phyloP scores from a whole-genome alignment of 2,113 vertebrate species.

The Oplegnathus fasciatus region DNA sequence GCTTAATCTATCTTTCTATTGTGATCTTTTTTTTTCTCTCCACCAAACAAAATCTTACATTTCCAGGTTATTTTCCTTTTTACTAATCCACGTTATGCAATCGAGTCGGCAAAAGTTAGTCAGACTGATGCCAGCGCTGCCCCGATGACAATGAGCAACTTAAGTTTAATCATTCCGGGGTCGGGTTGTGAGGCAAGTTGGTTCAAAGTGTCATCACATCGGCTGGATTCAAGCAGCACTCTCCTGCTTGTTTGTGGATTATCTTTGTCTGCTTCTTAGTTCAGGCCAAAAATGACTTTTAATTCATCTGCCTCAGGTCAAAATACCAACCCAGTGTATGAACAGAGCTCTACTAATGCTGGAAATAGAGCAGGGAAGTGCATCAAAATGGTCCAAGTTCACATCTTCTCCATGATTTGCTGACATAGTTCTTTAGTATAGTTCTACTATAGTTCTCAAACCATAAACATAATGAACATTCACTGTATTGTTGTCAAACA shows the following conservation, averaged over 20 bases:
- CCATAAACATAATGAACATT: neutral
- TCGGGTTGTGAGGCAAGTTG: constrained; percentile 47
- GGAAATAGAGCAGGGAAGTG: neutral
- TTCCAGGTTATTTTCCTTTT: neutral
- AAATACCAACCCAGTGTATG: constrained; percentile 27
- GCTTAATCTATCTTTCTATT: neutral
- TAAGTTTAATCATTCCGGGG: constrained; percentile 53
- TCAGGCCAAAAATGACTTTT: constrained; percentile 37
- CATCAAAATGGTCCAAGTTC: neutral
- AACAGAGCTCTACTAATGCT: neutral
- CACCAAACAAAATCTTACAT: constrained; percentile 14
- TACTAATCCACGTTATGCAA: constrained; percentile 65
- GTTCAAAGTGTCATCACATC: constrained; percentile 22
- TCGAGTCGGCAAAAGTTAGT: neutral
- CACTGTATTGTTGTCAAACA: neutral
- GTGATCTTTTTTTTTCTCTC: constrained; percentile 2
- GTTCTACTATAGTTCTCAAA: neutral
- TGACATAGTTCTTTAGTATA: no score
- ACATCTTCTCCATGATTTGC: neutral
- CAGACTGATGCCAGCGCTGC: constrained; percentile 8
- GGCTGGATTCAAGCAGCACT: neutral
- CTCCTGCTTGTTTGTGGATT: constrained; percentile 35
- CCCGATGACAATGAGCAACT: constrained; percentile 30
- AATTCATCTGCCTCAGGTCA: constrained; percentile 39
- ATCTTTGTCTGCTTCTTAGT: neutral